phyloP scores from a whole-genome alignment of 92 coral and sea anemone genomes.

The Epizoanthus stellaris region DNA sequence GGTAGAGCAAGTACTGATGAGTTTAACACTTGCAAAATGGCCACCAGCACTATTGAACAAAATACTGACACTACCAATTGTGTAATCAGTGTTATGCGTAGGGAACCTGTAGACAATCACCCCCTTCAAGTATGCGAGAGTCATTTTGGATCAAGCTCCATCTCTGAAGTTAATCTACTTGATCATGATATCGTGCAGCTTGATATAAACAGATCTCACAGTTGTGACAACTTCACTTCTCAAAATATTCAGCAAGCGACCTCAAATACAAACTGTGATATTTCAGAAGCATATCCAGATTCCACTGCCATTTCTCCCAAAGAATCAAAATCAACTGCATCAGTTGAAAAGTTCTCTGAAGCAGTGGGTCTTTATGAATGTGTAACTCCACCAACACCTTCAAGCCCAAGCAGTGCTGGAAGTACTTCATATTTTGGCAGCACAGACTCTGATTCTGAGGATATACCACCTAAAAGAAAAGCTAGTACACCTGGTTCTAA shows the following conservation, averaged over 20 bases:
- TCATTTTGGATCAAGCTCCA: slow-evolving; percentile 27
- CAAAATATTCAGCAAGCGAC: background rate
- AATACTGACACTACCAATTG: background rate
- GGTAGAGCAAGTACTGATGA: background rate
- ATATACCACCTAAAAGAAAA: slow-evolving; percentile 38
- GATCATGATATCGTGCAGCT: too few species aligned
- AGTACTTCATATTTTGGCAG: slow-evolving; percentile 52
- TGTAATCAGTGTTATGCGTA: background rate
- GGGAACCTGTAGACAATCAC: background rate
- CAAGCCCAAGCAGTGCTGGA: slow-evolving; percentile 57
- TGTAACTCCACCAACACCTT: slow-evolving; percentile 48
- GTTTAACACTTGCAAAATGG: background rate
- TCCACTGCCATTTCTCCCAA: slow-evolving; percentile 21
- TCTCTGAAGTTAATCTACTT: background rate
- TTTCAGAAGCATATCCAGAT: background rate
- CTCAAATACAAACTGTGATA: background rate
- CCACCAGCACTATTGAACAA: background rate
- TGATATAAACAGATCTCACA: background rate
- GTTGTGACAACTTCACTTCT: background rate
- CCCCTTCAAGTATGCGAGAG: slow-evolving; percentile 32
- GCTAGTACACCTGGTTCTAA: slow-evolving; percentile 6
- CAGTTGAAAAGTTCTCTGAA: background rate
- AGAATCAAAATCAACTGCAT: slow-evolving; percentile 2
- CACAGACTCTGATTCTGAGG: slow-evolving; percentile 82
- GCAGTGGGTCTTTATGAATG: slow-evolving; percentile 28